phyloP scores from a whole-genome alignment of 1,140 invertebrate species.

The Drosophila bipectinata region DNA sequence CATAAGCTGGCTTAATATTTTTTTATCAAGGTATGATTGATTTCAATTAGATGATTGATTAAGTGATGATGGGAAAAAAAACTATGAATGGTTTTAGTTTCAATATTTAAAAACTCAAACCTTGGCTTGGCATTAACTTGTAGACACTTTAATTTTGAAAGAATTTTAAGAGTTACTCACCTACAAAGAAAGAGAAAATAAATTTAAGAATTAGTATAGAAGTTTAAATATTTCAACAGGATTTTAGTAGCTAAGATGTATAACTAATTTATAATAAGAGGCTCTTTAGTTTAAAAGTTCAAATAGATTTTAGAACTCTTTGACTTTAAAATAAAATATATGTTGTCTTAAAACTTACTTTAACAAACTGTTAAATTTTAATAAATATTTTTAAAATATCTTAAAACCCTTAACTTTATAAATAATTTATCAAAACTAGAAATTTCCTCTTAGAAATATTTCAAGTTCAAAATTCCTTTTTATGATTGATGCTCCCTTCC shows the following conservation, averaged over 20 bases:
- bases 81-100: slow-evolving; percentile 1
- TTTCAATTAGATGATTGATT: slow-evolving; percentile 5
- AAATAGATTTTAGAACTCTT: too few relatives aligned
- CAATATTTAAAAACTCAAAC: slow-evolving; percentile 1
- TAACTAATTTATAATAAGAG: too few relatives aligned
- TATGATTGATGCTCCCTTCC: slow-evolving; percentile 8
- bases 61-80: slow-evolving; percentile 8
- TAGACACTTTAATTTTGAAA: not conserved
- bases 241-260: too few relatives aligned
- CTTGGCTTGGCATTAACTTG: slow-evolving; percentile 32
- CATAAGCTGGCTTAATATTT: not conserved
- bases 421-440: too few relatives aligned
- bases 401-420: too few relatives aligned
- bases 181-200: slow-evolving; percentile 53
- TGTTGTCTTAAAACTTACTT: too few relatives aligned
- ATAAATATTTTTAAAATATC: not conserved
- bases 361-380: too few relatives aligned
- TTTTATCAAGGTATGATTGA: not conserved
- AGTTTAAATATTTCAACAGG: too few relatives aligned
- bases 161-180: slow-evolving; percentile 49
- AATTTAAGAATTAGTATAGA: not conserved
- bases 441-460: too few relatives aligned
- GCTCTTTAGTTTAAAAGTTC: too few relatives aligned
- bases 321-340: too few relatives aligned
- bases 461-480: not conserved